Conservation (phyloP, 2,113 vertebrate species). For the Furnarius figulus region DNA sequence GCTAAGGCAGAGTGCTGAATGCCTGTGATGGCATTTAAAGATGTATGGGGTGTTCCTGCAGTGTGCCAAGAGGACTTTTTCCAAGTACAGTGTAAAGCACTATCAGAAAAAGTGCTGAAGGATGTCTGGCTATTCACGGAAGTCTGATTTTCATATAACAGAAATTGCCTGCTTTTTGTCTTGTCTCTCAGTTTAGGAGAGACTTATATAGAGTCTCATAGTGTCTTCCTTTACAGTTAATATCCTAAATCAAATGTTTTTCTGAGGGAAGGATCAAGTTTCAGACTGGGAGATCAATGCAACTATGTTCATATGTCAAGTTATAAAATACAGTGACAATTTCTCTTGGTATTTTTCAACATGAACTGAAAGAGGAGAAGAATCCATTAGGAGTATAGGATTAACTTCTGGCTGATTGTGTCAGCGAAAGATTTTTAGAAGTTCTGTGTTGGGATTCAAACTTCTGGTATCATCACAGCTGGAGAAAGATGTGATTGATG, state of each 20-base stretch:
- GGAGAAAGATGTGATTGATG: background rate
- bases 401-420: background rate
- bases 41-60: background rate
- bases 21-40: background rate
- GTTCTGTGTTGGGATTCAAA: background rate
- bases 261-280: background rate
- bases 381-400: background rate
- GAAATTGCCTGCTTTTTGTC: background rate
- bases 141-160: background rate
- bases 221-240: background rate
- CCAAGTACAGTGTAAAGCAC: background rate
- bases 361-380: background rate
- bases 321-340: background rate
- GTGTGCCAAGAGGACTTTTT: background rate
- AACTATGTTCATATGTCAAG: background rate
- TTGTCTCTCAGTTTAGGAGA: background rate
- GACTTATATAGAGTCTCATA: background rate
- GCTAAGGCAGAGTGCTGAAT: background rate
- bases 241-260: background rate
- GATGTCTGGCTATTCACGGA: background rate
- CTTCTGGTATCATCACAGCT: background rate
- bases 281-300: background rate
- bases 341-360: background rate
- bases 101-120: background rate
- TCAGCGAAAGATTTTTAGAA: background rate